Percentiles rank a stretch among this genome's conserved stretches.
Evolutionary conservation across 2,797 vertebrate species (phyloP).

Genomic region (Anabacerthia variegaticeps): DNA sequence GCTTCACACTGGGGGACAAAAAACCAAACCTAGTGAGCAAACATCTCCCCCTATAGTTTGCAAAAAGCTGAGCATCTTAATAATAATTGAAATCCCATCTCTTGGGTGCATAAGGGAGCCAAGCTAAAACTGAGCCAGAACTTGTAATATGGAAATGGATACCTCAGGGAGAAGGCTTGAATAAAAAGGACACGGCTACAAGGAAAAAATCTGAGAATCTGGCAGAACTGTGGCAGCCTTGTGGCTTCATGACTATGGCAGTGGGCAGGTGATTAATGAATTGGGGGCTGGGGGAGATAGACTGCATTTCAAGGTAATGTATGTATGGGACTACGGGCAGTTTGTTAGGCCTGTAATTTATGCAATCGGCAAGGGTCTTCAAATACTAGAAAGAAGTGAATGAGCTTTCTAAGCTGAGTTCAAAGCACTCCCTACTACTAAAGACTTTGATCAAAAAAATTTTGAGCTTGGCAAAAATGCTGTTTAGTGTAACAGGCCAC

Average conservation of each 20-base stretch:
- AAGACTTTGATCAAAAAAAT: background rate
- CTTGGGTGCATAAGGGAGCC: background rate
- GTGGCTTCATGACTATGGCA: background rate
- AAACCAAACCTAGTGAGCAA: background rate
- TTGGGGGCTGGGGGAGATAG: background rate
- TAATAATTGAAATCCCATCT: background rate
- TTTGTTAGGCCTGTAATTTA: background rate
- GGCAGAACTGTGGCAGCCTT: background rate
- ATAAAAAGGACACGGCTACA: background rate
- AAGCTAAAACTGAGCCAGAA: background rate
- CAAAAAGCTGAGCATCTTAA: background rate
- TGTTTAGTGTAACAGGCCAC: background rate
- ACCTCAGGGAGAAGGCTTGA: background rate
- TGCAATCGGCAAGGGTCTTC: background rate
- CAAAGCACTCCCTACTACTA: background rate
- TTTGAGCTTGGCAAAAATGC: background rate
- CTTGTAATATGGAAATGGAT: background rate
- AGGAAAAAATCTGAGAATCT: background rate
- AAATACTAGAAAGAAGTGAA: background rate
- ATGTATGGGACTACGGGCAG: background rate
- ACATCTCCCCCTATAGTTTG: conserved; percentile 21
- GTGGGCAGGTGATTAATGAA: background rate
- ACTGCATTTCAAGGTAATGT: background rate
- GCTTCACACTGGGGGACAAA: background rate
- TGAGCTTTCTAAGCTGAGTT: background rate